Conservation (phyloP, 2,888 invertebrate genomes). For the Pediacus dermestoides region DNA sequence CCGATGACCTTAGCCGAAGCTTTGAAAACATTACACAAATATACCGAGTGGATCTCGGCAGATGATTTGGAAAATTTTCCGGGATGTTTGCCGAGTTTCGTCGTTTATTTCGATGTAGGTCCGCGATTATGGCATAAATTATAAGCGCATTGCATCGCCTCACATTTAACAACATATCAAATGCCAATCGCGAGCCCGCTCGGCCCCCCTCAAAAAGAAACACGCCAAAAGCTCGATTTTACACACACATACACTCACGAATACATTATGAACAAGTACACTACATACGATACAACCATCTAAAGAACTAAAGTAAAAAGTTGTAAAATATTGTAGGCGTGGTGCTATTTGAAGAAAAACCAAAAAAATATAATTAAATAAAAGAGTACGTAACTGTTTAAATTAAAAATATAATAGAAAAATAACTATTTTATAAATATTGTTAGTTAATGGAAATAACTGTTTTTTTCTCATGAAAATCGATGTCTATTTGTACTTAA, state of each 20-base stretch:
- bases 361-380: conserved; percentile 9
- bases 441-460: conserved; percentile 18
- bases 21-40: conserved; percentile 1
- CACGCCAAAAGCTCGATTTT: conserved; percentile 30
- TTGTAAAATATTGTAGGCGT: conserved; percentile 13
- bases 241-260: no score
- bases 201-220: conserved; percentile 26
- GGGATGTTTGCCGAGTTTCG: background rate
- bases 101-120: conserved; percentile 2
- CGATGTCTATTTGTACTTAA: conserved; percentile 25
- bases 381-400: no score
- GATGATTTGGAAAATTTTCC: background rate
- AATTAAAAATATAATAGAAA: no score
- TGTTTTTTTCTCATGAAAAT: no score
- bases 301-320: conserved; percentile 10
- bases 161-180: conserved; percentile 46
- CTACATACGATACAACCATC: no score
- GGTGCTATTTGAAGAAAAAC: conserved; percentile 12
- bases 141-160: conserved; percentile 26
- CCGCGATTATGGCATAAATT: conserved; percentile 16
- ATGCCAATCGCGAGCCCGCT: conserved; percentile 46
- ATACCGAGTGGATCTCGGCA: no score
- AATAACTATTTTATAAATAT: conserved; percentile 18
- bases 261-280: no score
- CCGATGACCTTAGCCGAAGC: conserved; percentile 9